phyloP scores from a whole-genome alignment of 2,888 invertebrate genomes.

The Heliconius sara region DNA sequence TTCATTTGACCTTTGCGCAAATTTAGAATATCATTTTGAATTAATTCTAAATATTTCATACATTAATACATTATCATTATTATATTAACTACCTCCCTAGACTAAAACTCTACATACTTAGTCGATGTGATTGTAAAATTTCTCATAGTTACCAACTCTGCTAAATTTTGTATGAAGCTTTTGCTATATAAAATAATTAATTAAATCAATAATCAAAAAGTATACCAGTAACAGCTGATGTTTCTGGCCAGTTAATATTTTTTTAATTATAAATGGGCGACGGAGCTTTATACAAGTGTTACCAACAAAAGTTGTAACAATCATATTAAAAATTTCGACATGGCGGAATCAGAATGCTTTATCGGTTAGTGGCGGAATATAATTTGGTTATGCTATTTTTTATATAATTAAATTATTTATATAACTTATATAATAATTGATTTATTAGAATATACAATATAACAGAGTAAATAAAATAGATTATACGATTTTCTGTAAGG shows the following conservation, averaged over 20 bases:
- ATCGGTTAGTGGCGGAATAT: background rate
- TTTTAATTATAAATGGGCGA: background rate
- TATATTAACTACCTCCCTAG: background rate
- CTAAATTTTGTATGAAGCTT: background rate
- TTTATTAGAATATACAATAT: background rate
- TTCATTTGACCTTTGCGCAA: background rate
- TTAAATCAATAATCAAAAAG: background rate
- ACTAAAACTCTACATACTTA: background rate
- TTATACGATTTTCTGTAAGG: conserved; percentile 16
- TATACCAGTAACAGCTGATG: background rate
- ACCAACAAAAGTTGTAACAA: conserved; percentile 4
- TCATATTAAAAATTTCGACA: background rate
- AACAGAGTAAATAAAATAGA: background rate
- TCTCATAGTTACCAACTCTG: background rate
- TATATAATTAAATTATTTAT: background rate
- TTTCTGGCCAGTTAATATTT: background rate
- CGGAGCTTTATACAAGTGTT: background rate
- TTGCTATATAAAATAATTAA: background rate
- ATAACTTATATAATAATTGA: background rate
- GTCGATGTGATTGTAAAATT: no score
- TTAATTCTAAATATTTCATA: no score
- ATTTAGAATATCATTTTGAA: background rate
- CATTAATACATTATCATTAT: background rate
- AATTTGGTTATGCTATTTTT: background rate
- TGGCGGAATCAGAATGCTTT: background rate